Conservation (phyloP, 2,113 vertebrate species). For the Columbina picui region DNA sequence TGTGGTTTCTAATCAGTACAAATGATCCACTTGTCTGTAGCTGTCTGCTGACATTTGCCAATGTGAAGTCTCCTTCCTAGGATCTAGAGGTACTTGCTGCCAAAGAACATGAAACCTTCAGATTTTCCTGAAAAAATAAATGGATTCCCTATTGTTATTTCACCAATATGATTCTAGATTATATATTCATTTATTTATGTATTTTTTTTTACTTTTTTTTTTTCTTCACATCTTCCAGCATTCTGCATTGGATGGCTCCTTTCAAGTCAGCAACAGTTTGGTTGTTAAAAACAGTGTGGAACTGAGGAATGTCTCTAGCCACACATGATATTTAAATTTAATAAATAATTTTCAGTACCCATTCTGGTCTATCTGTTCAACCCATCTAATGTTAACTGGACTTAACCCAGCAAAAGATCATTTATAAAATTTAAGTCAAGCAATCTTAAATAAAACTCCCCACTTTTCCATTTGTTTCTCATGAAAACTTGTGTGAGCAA, state of each 20-base stretch:
- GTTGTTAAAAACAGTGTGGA: not conserved
- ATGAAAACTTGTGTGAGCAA: not conserved
- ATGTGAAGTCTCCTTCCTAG: not conserved
- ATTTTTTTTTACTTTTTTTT: too few species aligned
- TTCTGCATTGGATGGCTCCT: not conserved
- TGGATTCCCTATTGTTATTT: not conserved
- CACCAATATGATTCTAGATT: not conserved
- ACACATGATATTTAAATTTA: not conserved
- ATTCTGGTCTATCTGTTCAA: not conserved
- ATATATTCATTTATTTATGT: rapidly evolving
- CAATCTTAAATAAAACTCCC: not conserved
- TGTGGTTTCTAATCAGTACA: not conserved
- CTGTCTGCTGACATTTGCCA: not conserved
- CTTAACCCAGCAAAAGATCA: not conserved
- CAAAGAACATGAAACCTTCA: not conserved
- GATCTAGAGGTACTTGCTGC: not conserved
- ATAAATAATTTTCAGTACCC: not conserved
- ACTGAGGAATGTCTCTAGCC: not conserved
- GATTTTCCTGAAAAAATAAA: not conserved
- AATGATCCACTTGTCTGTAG: not conserved
- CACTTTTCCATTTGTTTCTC: not conserved
- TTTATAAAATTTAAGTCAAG: not conserved
- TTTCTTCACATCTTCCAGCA: not conserved
- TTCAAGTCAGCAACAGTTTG: not conserved
- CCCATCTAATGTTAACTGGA: not conserved